phyloP scores from a whole-genome alignment of 2,797 vertebrate genomes.

The Sarcophilus harrisii region DNA sequence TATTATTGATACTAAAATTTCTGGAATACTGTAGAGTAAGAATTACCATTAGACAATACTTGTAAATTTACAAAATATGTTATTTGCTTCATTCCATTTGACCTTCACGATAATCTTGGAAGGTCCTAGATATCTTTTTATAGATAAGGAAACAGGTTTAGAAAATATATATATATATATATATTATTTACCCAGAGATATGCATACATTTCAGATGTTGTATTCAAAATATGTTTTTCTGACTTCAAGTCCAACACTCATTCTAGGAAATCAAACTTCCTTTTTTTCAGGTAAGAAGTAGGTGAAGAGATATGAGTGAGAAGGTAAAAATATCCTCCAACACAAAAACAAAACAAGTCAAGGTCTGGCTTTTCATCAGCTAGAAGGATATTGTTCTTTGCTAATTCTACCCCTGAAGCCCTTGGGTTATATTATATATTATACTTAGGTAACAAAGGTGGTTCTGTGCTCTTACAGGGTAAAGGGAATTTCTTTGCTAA shows the following conservation, averaged over 20 bases:
- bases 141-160: not conserved
- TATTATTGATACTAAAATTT: not conserved
- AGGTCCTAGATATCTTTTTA: not conserved
- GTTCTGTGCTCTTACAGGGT: too few species aligned
- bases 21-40: not conserved
- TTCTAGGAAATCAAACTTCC: not conserved
- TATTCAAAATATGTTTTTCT: not conserved
- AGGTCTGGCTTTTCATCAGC: not conserved
- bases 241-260: not conserved
- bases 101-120: not conserved
- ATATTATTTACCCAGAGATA: not conserved
- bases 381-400: not conserved
- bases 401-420: conserved; percentile 9
- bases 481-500: too few species aligned
- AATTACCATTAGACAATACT: not conserved
- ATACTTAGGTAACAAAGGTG: too few species aligned
- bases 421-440: not conserved
- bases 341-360: not conserved
- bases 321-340: not conserved
- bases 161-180: not conserved
- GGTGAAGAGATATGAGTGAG: not conserved
- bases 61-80: not conserved
- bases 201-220: not conserved
- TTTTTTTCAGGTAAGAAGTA: not conserved
- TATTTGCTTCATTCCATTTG: not conserved